phyloP scores from a whole-genome alignment of 2,113 vertebrate species.

The Myiagra hebetior region DNA sequence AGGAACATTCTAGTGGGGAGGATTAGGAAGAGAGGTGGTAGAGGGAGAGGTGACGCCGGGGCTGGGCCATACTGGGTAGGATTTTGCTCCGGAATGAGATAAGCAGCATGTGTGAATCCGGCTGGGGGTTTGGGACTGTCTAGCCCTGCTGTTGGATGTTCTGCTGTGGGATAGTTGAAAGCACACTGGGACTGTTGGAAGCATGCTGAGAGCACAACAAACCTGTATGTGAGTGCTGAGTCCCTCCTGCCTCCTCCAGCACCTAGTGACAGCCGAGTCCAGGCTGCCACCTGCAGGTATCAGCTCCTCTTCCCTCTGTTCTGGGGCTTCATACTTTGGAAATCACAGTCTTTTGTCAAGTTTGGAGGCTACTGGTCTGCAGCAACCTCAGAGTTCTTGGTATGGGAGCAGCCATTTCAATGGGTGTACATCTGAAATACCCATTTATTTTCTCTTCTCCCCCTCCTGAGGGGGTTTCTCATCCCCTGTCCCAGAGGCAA shows the following conservation, averaged over 20 bases:
- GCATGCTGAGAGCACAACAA: accelerated
- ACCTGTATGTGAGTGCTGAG: neutral
- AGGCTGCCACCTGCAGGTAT: constrained; percentile 26
- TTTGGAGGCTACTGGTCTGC: neutral
- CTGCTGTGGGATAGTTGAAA: neutral
- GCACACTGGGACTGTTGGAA: neutral
- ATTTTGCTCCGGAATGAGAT: neutral
- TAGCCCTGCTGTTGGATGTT: neutral
- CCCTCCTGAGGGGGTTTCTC: neutral
- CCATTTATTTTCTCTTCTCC: neutral
- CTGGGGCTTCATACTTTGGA: neutral
- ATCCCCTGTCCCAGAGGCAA: neutral
- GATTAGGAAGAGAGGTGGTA: neutral
- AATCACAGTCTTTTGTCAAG: neutral
- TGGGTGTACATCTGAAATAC: neutral
- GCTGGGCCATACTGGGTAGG: neutral
- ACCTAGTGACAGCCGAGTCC: neutral
- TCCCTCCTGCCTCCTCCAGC: neutral
- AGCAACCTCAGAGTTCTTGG: neutral
- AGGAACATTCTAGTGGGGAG: neutral
- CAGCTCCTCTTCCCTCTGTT: neutral
- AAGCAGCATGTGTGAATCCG: neutral
- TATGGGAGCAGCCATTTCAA: neutral
- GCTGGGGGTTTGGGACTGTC: neutral
- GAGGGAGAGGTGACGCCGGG: neutral